Evolutionary conservation across 1,140 invertebrate species (phyloP).

Genomic region (Pissodes strobi): DNA sequence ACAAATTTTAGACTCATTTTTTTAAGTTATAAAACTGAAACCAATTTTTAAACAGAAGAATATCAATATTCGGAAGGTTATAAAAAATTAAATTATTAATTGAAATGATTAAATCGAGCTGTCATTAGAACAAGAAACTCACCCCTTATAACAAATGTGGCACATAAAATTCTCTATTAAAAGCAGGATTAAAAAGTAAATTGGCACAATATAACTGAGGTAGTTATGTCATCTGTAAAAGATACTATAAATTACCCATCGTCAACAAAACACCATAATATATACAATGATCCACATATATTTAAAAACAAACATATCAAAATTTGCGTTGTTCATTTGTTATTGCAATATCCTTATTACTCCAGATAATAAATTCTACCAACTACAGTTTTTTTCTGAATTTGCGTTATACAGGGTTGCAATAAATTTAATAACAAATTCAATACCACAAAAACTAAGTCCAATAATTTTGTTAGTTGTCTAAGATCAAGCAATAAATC

Average conservation of each 20-base stretch:
- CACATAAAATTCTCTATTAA: constrained; percentile 1
- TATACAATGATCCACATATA: constrained; percentile 40
- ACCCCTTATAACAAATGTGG: neutral
- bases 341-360: constrained; percentile 50
- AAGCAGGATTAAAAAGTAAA: constrained; percentile 24
- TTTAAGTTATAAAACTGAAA: no score
- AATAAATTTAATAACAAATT: no score
- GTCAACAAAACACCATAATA: constrained; percentile 36
- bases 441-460: no score
- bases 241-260: constrained; percentile 46
- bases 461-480: no score
- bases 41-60: no score
- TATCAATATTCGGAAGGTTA: no score
- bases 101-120: no score
- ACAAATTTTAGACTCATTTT: no score
- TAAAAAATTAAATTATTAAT: no score
- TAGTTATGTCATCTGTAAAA: constrained; percentile 50
- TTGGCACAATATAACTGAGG: constrained; percentile 53
- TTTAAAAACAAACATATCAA: constrained; percentile 45
- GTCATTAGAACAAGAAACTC: no score
- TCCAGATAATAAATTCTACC: constrained; percentile 20
- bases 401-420: no score
- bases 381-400: neutral
- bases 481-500: no score
- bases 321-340: constrained; percentile 47